Evolutionary conservation across 2,888 invertebrate genomes (phyloP).

Genomic region (Exephanes ischioxanthus): DNA sequence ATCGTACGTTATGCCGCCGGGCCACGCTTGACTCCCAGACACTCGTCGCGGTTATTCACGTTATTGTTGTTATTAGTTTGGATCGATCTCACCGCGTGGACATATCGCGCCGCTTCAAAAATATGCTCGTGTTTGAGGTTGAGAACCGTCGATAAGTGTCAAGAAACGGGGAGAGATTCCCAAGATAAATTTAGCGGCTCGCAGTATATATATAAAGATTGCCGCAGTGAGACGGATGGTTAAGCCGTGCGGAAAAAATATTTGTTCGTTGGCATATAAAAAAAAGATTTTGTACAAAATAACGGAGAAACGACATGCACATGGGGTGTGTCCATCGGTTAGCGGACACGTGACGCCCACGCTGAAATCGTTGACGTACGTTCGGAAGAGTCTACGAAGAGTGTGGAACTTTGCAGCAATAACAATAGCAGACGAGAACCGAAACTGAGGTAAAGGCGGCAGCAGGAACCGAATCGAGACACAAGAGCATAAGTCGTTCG

Average conservation of each 20-base stretch:
- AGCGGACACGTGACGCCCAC: constrained; percentile 56
- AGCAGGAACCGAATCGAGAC: not conserved
- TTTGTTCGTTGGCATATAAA: not conserved
- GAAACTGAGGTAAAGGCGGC: not conserved
- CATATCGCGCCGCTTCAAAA: not conserved
- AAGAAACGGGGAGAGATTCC: not conserved
- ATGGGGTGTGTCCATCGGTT: constrained; percentile 67
- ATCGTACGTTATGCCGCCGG: constrained; percentile 21
- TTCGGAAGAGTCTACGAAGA: constrained; percentile 17
- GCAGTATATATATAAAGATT: not conserved
- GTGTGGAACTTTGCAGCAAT: not conserved
- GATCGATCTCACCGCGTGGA: not conserved
- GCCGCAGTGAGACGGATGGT: not conserved
- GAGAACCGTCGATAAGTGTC: not conserved
- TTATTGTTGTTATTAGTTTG: not conserved
- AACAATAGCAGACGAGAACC: not conserved
- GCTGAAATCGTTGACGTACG: constrained; percentile 57
- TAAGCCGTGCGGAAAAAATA: not conserved
- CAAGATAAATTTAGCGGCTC: not conserved
- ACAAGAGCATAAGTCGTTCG: constrained; percentile 21
- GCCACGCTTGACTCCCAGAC: constrained; percentile 13
- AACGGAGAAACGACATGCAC: not conserved
- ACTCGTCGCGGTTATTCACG: constrained; percentile 27
- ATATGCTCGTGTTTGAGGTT: not conserved
- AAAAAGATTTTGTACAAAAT: not conserved